Conservation (phyloP, 2,113 vertebrate genomes). For the Tachysurus fulvidraco region DNA sequence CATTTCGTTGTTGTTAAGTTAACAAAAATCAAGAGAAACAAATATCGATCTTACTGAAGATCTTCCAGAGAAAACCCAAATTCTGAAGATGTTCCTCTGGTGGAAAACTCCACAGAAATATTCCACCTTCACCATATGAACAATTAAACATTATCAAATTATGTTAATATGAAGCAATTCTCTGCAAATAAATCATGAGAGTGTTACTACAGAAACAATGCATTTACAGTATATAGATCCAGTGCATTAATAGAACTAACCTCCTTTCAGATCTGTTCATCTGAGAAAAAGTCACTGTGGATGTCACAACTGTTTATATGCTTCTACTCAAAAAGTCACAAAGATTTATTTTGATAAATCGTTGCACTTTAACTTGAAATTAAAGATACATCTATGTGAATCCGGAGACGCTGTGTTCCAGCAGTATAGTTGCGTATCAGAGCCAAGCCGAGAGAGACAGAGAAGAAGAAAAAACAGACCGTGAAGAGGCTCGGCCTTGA, state of each 20-base stretch:
- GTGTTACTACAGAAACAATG: background rate
- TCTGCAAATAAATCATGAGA: no score
- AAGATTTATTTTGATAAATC: background rate
- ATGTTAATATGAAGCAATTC: background rate
- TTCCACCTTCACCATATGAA: background rate
- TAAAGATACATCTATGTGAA: no score
- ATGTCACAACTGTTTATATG: background rate
- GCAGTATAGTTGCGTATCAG: background rate
- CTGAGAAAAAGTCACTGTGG: background rate
- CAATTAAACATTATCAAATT: background rate
- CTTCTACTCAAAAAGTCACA: background rate
- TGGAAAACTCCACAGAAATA: background rate
- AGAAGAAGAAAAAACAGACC: background rate
- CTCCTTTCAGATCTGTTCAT: background rate
- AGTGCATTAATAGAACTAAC: background rate
- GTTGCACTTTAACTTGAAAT: no score
- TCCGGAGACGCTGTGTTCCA: no score
- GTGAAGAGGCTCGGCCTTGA: background rate
- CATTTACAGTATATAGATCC: background rate
- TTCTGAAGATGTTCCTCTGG: background rate
- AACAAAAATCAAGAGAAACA: background rate
- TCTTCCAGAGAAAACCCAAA: background rate
- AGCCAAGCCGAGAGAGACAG: background rate
- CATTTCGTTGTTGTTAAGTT: background rate
- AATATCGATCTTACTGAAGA: background rate